Percentiles rank a stretch among this genome's conserved stretches.
These are phyloP conservation scores for Drosophila sp. DNA, from an alignment of 1,140 invertebrate genomes.

Conservation along the genomic window DNA sequence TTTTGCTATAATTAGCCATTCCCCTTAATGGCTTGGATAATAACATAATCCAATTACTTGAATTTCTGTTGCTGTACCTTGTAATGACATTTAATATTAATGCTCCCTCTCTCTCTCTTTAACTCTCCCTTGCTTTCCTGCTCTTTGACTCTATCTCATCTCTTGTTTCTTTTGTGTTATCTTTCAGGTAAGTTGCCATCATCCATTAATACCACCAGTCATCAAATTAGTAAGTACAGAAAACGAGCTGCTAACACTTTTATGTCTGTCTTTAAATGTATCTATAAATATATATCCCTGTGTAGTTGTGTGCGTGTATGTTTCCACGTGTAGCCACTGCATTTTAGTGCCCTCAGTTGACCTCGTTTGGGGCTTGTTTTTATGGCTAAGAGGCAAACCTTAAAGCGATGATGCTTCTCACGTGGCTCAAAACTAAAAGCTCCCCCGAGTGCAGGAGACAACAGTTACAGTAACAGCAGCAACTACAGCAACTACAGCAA, in stretches of 20 bases:
- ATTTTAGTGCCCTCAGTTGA: slow-evolving; percentile 80
- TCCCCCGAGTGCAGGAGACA: slow-evolving; percentile 64
- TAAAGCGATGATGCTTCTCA: slow-evolving; percentile 75
- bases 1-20: slow-evolving; percentile 17
- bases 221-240: slow-evolving; percentile 82
- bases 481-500: slow-evolving; percentile 4
- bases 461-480: slow-evolving; percentile 11
- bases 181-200: slow-evolving; percentile 79
- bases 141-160: slow-evolving; percentile 27
- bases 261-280: slow-evolving; percentile 76
- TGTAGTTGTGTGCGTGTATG: not conserved
- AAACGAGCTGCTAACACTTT: slow-evolving; percentile 81
- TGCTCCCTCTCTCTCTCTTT: slow-evolving; percentile 20
- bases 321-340: slow-evolving; percentile 43
- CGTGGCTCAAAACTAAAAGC: slow-evolving; percentile 81
- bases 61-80: slow-evolving; percentile 29
- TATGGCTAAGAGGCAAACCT: slow-evolving; percentile 63
- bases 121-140: slow-evolving; percentile 10
- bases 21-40: slow-evolving; percentile 28
- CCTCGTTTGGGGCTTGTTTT: slow-evolving; percentile 78
- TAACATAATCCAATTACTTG: slow-evolving; percentile 48
- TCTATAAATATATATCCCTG: slow-evolving; percentile 31
- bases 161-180: slow-evolving; percentile 39
- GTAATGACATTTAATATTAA: slow-evolving; percentile 61
- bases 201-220: slow-evolving; percentile 81